Conservation (phyloP, 2,797 vertebrate genomes). For the Australoheros facetus region DNA sequence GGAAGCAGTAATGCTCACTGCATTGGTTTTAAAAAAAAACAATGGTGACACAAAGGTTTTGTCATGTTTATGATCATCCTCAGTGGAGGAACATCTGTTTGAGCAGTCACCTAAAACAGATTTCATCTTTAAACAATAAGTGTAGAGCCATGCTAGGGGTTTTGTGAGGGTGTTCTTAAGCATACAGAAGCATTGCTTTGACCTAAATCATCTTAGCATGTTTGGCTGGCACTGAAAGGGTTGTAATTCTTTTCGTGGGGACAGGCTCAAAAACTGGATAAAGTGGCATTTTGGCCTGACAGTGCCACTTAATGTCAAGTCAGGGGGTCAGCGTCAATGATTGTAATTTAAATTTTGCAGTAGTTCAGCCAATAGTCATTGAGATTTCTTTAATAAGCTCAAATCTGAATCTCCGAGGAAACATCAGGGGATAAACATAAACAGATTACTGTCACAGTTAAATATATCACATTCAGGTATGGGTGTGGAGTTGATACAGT, state of each 20-base stretch:
- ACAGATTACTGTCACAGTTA: neutral
- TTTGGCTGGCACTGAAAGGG: neutral
- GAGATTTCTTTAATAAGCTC: neutral
- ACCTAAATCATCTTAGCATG: neutral
- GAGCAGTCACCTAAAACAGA: neutral
- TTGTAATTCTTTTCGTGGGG: neutral
- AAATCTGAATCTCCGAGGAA: neutral
- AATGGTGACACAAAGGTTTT: neutral
- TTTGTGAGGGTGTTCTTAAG: neutral
- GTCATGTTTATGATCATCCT: neutral
- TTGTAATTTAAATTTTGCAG: neutral
- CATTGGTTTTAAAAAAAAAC: neutral
- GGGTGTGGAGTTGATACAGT: constrained; percentile 2
- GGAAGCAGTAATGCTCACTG: neutral
- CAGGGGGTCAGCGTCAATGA: neutral
- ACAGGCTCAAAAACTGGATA: neutral
- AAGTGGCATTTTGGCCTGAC: neutral
- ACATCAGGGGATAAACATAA: constrained; percentile 7
- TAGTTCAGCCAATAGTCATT: neutral
- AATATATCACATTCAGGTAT: neutral
- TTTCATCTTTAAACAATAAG: neutral
- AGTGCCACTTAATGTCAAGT: neutral
- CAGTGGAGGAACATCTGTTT: neutral
- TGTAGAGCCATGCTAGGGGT: accelerated
- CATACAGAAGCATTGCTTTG: neutral